Percentiles rank a stretch among this genome's conserved stretches.
Conservation (phyloP, 2,113 vertebrate genomes). For the Onychorhynchus coronatus region DNA sequence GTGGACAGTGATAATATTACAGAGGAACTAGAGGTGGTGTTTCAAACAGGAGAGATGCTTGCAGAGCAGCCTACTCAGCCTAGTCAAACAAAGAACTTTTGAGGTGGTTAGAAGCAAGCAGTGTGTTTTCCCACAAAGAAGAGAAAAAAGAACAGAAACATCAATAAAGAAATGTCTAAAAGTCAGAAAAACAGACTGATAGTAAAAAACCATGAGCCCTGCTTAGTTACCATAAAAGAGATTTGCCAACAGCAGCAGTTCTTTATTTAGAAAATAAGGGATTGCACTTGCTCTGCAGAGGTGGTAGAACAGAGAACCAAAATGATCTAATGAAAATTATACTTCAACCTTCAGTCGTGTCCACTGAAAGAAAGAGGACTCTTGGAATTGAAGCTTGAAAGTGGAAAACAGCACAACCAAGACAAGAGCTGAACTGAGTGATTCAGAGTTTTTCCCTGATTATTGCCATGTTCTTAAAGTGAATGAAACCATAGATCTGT, state of each 20-base stretch:
- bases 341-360: not conserved
- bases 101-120: not conserved
- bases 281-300: not conserved
- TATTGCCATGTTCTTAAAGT: not conserved
- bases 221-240: not conserved
- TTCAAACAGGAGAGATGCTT: not conserved
- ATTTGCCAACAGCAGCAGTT: not conserved
- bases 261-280: not conserved
- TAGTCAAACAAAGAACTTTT: not conserved
- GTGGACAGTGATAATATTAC: not conserved
- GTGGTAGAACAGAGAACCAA: not conserved
- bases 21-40: not conserved
- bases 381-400: not conserved
- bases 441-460: not conserved
- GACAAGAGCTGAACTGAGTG: not conserved
- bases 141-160: not conserved
- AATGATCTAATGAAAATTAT: not conserved
- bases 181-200: not conserved
- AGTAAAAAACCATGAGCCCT: rapidly evolving
- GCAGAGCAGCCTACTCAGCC: not conserved
- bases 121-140: not conserved
- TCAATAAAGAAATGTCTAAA: not conserved
- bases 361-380: not conserved
- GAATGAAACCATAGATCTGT: not conserved
- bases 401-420: not conserved